Conservation (phyloP, 2,797 vertebrate genomes). For the Columba guinea region DNA sequence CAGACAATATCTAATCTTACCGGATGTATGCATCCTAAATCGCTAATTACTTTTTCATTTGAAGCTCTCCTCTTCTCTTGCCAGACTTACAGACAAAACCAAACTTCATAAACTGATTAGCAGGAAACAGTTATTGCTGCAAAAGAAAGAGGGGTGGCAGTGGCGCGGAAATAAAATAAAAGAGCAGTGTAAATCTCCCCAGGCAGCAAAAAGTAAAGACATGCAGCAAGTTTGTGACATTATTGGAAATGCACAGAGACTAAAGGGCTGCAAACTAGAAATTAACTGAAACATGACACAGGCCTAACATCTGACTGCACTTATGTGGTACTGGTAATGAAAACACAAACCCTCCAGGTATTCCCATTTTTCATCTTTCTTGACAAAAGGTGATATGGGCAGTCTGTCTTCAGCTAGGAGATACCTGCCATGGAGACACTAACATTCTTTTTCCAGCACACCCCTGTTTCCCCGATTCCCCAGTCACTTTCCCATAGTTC, state of each 20-base stretch:
- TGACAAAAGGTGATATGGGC: not conserved
- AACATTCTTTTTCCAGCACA: not conserved
- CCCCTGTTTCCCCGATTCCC: not conserved
- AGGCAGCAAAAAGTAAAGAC: not conserved
- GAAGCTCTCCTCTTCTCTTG: not conserved
- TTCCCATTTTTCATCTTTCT: not conserved
- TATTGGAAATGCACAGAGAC: not conserved
- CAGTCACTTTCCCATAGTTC: not conserved
- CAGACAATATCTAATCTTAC: not conserved
- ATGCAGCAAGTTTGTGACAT: not conserved
- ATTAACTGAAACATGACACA: not conserved
- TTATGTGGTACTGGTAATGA: not conserved
- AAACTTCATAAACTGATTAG: not conserved
- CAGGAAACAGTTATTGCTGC: not conserved
- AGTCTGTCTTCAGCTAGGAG: not conserved
- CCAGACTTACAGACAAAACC: not conserved
- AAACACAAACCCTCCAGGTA: not conserved
- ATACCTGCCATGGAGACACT: not conserved
- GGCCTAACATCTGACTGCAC: not conserved
- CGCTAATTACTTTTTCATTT: not conserved
- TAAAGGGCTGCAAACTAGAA: conserved; percentile 5
- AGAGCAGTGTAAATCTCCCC: not conserved
- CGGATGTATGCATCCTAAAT: not conserved
- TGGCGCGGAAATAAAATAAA: no score
- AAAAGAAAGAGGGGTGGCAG: not conserved